These are phyloP conservation scores for Notodonta dromedarius DNA, from an alignment of 2,888 invertebrate species.

Conservation along the genomic window DNA sequence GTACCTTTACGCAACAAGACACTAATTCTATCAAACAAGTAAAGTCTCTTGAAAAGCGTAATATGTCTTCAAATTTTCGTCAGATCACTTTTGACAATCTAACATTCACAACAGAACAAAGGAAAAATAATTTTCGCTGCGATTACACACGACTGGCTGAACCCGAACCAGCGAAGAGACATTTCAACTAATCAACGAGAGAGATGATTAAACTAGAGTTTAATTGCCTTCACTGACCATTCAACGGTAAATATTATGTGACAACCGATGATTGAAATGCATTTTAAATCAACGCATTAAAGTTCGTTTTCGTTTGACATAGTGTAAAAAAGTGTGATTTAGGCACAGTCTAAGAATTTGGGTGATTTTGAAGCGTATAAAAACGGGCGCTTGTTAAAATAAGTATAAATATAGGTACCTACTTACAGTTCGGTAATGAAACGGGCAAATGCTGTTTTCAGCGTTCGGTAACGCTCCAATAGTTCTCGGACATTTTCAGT, in stretches of 20 bases:
- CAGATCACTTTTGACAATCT: too few relatives aligned
- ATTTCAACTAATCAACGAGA: constrained; percentile 49
- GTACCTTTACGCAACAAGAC: too few relatives aligned
- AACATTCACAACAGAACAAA: not conserved
- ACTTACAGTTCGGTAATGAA: constrained; percentile 2
- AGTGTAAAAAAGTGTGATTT: constrained; percentile 28
- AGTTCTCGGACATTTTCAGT: constrained; percentile 1
- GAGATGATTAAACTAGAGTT: constrained; percentile 63
- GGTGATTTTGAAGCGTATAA: not conserved
- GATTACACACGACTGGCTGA: not conserved
- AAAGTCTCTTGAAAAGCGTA: too few relatives aligned
- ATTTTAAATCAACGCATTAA: constrained; percentile 8
- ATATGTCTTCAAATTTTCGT: too few relatives aligned
- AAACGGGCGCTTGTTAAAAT: constrained; percentile 4
- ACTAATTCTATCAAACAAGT: too few relatives aligned
- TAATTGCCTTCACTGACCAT: constrained; percentile 68
- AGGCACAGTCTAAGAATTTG: constrained; percentile 5
- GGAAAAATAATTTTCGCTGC: not conserved
- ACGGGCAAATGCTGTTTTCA: constrained; percentile 5
- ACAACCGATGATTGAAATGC: constrained; percentile 1
- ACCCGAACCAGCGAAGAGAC: too few relatives aligned
- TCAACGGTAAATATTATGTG: constrained; percentile 46
- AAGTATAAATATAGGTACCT: not conserved
- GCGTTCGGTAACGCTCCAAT: not conserved
- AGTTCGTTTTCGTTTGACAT: constrained; percentile 17